Percentiles rank a stretch among this genome's conserved stretches.
These are phyloP conservation scores for Cerceris rybyensis DNA, from an alignment of 2,888 invertebrate species.

Conservation along the genomic window DNA sequence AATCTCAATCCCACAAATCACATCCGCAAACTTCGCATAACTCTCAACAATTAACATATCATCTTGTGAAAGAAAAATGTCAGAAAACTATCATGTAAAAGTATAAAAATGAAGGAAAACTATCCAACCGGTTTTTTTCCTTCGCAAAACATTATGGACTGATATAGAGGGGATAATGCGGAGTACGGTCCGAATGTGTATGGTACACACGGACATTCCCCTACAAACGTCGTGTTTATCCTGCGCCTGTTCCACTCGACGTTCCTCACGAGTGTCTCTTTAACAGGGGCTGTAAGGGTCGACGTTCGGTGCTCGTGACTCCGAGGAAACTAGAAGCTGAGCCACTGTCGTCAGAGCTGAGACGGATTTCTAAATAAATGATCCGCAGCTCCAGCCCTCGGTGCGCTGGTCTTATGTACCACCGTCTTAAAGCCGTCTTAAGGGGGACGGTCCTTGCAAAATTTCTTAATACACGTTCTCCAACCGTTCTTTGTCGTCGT, in stretches of 20 bases:
- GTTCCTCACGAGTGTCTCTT: constrained; percentile 64
- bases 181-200: constrained; percentile 37
- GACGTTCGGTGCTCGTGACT: constrained; percentile 45
- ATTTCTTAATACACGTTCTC: constrained; percentile 28
- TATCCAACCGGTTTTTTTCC: background rate
- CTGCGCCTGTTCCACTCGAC: constrained; percentile 65
- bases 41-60: too few relatives aligned
- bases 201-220: constrained; percentile 33
- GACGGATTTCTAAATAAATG: constrained; percentile 69
- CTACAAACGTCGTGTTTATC: constrained; percentile 66
- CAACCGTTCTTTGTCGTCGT: constrained; percentile 2
- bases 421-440: constrained; percentile 45
- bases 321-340: constrained; percentile 36
- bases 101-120: too few relatives aligned
- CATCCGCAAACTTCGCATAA: too few relatives aligned
- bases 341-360: constrained; percentile 37
- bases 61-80: too few relatives aligned
- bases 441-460: constrained; percentile 35
- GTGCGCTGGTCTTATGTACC: constrained; percentile 23
- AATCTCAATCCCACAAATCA: too few relatives aligned
- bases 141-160: background rate
- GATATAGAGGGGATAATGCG: constrained; percentile 25
- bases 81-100: too few relatives aligned
- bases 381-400: constrained; percentile 47
- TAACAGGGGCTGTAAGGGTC: constrained; percentile 54